phyloP scores from a whole-genome alignment of 2,888 invertebrate species.

The Ornithoptera priamus region DNA sequence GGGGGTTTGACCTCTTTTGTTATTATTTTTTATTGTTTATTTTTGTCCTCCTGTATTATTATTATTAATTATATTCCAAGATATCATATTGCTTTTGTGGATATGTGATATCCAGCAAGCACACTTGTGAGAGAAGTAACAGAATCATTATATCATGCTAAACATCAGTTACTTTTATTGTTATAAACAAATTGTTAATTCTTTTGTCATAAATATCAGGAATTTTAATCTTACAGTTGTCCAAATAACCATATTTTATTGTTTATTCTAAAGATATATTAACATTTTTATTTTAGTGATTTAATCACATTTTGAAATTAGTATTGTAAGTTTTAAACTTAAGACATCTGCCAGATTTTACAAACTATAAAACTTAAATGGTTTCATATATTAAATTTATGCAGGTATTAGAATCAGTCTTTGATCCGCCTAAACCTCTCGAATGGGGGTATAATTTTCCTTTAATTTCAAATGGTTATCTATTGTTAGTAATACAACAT shows the following conservation, averaged over 20 bases:
- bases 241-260: neutral
- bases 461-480: neutral
- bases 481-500: neutral
- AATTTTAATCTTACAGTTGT: constrained; percentile 8
- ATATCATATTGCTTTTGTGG: too few species aligned
- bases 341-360: neutral
- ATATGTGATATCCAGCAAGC: too few species aligned
- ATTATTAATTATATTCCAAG: too few species aligned
- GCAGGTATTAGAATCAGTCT: neutral
- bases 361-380: neutral
- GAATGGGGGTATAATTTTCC: neutral
- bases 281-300: constrained; percentile 10
- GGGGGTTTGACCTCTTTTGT: too few species aligned
- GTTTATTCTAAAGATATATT: neutral
- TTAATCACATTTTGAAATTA: constrained; percentile 12
- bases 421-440: neutral
- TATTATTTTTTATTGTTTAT: too few species aligned
- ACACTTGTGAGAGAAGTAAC: too few species aligned
- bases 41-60: too few species aligned
- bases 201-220: neutral
- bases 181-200: neutral
- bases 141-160: too few species aligned
- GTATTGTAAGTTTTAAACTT: neutral
- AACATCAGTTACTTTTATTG: too few species aligned
- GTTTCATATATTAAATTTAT: neutral